These are phyloP conservation scores for Macquaria australasica DNA, from an alignment of 2,113 vertebrate genomes.

Conservation along the genomic window DNA sequence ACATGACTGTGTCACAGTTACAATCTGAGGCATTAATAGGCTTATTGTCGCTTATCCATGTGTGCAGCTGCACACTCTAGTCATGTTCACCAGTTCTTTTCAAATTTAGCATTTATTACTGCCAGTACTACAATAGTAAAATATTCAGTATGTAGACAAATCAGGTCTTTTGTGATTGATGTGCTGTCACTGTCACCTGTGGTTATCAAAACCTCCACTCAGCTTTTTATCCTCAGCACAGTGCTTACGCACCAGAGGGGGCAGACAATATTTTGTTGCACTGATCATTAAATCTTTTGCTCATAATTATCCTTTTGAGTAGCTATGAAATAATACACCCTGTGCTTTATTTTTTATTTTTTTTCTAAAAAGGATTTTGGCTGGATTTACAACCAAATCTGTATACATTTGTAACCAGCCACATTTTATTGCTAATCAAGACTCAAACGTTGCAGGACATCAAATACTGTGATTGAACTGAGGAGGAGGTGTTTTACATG, in stretches of 20 bases:
- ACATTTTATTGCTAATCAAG: constrained; percentile 23
- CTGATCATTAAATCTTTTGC: constrained; percentile 32
- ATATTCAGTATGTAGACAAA: not conserved
- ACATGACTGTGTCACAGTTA: constrained; percentile 21
- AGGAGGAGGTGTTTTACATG: not conserved
- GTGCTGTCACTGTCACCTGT: constrained; percentile 19
- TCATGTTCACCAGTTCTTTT: constrained; percentile 23
- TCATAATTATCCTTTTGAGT: constrained; percentile 10
- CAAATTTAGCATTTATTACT: constrained; percentile 15
- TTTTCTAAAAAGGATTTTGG: not conserved
- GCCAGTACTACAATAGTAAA: not conserved
- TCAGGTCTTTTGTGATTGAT: constrained; percentile 17
- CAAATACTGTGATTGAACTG: constrained; percentile 46
- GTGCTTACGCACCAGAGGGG: constrained; percentile 5
- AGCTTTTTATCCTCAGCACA: not conserved
- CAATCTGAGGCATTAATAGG: constrained; percentile 47
- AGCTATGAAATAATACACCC: not conserved
- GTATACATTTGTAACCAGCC: constrained; percentile 8
- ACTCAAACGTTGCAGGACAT: constrained; percentile 20
- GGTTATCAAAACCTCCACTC: constrained; percentile 39
- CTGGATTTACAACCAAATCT: not conserved
- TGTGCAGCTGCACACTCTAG: constrained; percentile 12
- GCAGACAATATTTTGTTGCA: constrained; percentile 17
- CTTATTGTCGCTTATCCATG: constrained; percentile 30
- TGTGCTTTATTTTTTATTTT: not conserved